phyloP scores from a whole-genome alignment of 2,113 vertebrate genomes.

The Peromyscus polionotus region DNA sequence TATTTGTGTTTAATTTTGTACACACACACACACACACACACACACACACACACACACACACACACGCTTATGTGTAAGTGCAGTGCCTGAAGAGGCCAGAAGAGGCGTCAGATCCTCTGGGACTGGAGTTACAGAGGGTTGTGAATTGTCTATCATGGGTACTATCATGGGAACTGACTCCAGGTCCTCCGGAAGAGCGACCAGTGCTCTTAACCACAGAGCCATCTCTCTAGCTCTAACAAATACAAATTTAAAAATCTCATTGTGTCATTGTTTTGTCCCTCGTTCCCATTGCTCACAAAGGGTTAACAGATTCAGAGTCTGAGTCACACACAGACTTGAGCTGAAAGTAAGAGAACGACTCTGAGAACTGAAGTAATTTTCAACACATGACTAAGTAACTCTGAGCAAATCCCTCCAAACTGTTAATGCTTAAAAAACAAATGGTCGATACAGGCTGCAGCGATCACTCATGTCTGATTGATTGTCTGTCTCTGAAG shows the following conservation, averaged over 20 bases:
- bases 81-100: not conserved
- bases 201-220: not conserved
- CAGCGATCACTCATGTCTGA: constrained; percentile 60
- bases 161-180: not conserved
- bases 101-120: not conserved
- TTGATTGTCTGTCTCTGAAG: constrained; percentile 70
- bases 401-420: not conserved
- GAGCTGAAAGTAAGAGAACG: not conserved
- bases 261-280: not conserved
- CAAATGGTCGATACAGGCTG: constrained; percentile 19
- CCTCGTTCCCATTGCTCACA: not conserved
- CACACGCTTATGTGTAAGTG: not conserved
- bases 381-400: not conserved
- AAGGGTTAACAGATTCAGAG: not conserved
- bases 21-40: not conserved
- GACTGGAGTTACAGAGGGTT: not conserved
- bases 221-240: not conserved
- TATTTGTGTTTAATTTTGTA: not conserved
- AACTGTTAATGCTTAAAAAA: constrained; percentile 26
- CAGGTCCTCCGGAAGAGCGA: not conserved
- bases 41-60: no score
- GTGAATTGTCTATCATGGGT: no score
- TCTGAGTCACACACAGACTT: no score
- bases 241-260: not conserved
- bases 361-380: not conserved